phyloP scores from a whole-genome alignment of 2,797 vertebrate species.

The Helostoma temminkii region DNA sequence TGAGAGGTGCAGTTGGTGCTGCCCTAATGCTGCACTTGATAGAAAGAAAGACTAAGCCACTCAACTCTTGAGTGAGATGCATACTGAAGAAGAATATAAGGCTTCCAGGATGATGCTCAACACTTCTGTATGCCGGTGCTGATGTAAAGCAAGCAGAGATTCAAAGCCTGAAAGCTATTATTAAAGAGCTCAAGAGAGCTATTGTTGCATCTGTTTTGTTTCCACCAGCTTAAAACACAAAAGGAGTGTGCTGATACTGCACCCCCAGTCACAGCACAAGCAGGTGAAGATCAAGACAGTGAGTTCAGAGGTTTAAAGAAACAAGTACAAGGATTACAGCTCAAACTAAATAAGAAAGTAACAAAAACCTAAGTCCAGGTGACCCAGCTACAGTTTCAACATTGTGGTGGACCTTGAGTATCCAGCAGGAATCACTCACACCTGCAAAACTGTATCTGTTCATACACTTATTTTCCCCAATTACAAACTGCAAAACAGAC shows the following conservation, averaged over 20 bases:
- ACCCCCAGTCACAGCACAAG: too few relatives aligned
- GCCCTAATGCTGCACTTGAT: too few relatives aligned
- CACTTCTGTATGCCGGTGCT: background rate
- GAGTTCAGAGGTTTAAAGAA: background rate
- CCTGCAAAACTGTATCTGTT: conserved; percentile 1
- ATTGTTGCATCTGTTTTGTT: background rate
- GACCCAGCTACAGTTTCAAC: too few relatives aligned
- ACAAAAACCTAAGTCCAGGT: too few relatives aligned
- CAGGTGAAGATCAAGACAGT: too few relatives aligned
- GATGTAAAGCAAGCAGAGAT: background rate
- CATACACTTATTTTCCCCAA: conserved; percentile 14
- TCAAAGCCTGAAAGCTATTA: conserved; percentile 3
- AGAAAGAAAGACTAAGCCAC: background rate
- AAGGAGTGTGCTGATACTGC: too few relatives aligned
- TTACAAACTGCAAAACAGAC: background rate
- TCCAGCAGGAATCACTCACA: background rate
- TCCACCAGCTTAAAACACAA: background rate
- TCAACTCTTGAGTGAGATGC: conserved; percentile 3
- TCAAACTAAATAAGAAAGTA: too few relatives aligned
- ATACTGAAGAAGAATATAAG: conserved; percentile 11
- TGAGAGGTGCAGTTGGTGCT: too few relatives aligned
- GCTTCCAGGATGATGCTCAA: background rate
- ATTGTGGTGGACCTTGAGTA: conserved; percentile 17
- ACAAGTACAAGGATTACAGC: background rate
- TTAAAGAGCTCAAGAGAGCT: background rate